Conservation (phyloP, 2,888 invertebrate genomes). For the Caprella mutica region DNA sequence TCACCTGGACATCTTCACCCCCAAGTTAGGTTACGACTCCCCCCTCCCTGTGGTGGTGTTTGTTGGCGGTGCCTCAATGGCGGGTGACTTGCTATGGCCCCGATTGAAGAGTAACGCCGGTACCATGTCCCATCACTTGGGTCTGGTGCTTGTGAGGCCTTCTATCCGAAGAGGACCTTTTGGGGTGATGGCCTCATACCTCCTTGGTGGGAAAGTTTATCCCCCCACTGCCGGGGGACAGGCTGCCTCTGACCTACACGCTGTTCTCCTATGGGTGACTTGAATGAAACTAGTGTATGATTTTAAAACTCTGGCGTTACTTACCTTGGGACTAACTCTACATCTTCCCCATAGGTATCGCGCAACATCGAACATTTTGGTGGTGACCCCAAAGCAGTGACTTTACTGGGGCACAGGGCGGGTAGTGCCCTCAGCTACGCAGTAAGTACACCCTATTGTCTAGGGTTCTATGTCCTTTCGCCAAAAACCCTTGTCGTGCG, state of each 20-base stretch:
- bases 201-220: conserved; percentile 46
- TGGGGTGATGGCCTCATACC: conserved; percentile 59
- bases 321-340: no score
- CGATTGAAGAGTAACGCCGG: conserved; percentile 12
- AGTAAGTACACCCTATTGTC: no score
- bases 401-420: conserved; percentile 70
- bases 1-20: conserved; percentile 68
- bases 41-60: conserved; percentile 71
- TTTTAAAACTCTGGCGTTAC: no score
- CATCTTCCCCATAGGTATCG: no score
- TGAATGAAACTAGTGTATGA: no score
- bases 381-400: conserved; percentile 64
- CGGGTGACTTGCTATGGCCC: conserved; percentile 36
- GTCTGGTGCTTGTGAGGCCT: conserved; percentile 73
- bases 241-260: conserved; percentile 66
- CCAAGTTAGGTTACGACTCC: conserved; percentile 61
- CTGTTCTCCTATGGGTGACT: conserved; percentile 65
- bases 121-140: conserved; percentile 58
- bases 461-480: no score
- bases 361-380: conserved; percentile 73
- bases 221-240: conserved; percentile 73
- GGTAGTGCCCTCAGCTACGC: conserved; percentile 74
- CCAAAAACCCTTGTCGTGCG: no score
- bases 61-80: conserved; percentile 65
- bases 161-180: conserved; percentile 60